A percentile compares a stretch with the other conserved stretches of the same genome.
phyloP scores from a whole-genome alignment of 2,888 invertebrate genomes.

The Ochropleura plecta region DNA sequence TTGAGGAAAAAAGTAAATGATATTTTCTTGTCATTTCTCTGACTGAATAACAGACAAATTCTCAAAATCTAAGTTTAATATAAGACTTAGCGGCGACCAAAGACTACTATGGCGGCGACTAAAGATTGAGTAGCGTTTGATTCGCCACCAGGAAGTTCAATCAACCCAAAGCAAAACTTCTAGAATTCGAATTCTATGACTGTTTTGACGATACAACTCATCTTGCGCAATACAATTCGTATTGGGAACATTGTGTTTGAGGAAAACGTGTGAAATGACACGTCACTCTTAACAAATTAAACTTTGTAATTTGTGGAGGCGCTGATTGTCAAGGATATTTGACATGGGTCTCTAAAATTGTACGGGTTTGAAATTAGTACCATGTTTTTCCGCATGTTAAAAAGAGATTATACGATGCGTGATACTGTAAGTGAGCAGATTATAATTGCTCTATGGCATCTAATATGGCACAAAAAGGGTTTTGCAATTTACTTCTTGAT shows the following conservation, averaged over 20 bases:
- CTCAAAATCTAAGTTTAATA: background rate
- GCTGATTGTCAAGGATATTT: background rate
- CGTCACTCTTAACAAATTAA: background rate
- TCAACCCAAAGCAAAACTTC: conserved; percentile 20
- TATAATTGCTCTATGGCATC: background rate
- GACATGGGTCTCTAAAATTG: background rate
- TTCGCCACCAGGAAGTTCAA: conserved; percentile 20
- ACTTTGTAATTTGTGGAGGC: background rate
- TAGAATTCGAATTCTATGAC: conserved; percentile 15
- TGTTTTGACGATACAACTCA: conserved; percentile 1
- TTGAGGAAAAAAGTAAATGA: too few species aligned
- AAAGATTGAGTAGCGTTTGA: background rate
- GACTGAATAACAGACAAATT: background rate
- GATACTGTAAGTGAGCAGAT: background rate
- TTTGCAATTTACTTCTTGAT: background rate
- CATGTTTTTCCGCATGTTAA: background rate
- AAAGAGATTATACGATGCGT: background rate
- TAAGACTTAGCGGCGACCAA: background rate
- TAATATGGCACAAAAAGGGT: background rate
- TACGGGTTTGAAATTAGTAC: background rate
- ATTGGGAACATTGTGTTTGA: background rate
- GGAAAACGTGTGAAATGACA: conserved; percentile 19
- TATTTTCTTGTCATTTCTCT: background rate
- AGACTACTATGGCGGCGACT: background rate
- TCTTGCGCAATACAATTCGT: conserved; percentile 15